These are phyloP conservation scores for Caenorhabditis inopinata DNA, from an alignment of 1,140 invertebrate species.

Conservation along the genomic window DNA sequence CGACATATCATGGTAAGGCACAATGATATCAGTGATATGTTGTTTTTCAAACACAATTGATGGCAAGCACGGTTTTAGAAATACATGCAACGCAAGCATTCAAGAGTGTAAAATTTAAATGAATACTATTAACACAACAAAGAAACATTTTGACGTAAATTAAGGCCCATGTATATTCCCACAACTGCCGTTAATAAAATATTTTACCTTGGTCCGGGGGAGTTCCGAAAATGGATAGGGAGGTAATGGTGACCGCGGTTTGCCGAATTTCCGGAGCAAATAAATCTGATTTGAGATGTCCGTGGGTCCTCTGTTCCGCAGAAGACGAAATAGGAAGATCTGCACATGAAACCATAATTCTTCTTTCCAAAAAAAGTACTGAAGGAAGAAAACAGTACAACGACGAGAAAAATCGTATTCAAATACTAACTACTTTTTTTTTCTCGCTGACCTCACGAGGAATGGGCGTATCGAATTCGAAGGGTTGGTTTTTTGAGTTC, in stretches of 20 bases:
- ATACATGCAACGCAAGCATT: too few relatives aligned
- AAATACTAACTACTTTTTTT: conserved; percentile 20
- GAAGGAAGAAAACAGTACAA: neutral
- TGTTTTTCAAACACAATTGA: neutral
- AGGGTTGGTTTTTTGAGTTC: conserved; percentile 27
- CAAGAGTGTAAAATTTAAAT: too few relatives aligned
- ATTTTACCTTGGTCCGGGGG: conserved; percentile 21
- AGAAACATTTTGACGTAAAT: too few relatives aligned
- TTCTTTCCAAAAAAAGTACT: neutral
- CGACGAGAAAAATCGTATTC: neutral
- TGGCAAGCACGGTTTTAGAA: neutral
- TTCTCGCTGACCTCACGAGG: neutral
- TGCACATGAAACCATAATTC: conserved; percentile 17
- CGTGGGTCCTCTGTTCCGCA: neutral
- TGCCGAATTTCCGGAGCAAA: conserved; percentile 10
- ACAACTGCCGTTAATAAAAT: neutral
- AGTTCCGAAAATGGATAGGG: conserved; percentile 24
- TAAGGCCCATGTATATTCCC: neutral
- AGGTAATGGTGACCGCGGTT: conserved; percentile 6
- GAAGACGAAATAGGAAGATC: conserved; percentile 1
- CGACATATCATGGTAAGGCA: neutral
- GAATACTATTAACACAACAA: neutral
- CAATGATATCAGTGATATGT: conserved; percentile 4
- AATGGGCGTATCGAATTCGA: neutral
- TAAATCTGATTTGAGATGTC: neutral